Base-by-base conservation (phyloP, 2,888 invertebrate species). In the Stenchaetothrips biformis region DNA sequence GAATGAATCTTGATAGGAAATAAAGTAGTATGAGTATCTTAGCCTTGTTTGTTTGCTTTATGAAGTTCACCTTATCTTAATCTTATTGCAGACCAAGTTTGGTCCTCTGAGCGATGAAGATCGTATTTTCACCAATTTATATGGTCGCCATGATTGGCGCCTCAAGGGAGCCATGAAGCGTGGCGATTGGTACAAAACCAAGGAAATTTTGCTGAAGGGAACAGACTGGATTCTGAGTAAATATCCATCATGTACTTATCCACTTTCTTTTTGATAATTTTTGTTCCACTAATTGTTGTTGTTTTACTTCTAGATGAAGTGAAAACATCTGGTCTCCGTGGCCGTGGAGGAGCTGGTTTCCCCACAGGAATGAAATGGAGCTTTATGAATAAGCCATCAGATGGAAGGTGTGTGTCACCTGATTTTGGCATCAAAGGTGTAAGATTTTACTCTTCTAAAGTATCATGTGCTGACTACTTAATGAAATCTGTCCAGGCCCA, bases 281-380 rank as follows among this genome's bases (percentile, higher is more conserved):
- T 37, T 37, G 27, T 78, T 27, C 27, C 3, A 78, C 27, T 27
- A 27, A 48, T 78, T 78, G 7, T 78, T 48, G 7, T 67, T 8
- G 77, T 79, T 79, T 59, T 82, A 49, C 47, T 80, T 86, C 87
- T 74, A 92, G 92, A 96, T 90, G 99, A 99, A 89, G 90, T 99
- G 77, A 98, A 98, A 87, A 91, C 92, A 25, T 99, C 99, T 0
- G 99, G 99, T 67, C 89, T 99, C 48, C 91, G 99, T 84, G 99
- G 99, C 3, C 91, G 99, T 79, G 99, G 99, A n/a, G 99, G 99
- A 2, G 99, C 99, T 80, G 99, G 99, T 83, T 99, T 99, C 86
- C 99, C 99, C 0, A 94, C 98, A 18, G 99, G 99, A 25, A 96
- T 99, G 97, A 99, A 99, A 87, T 99, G 99, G 99, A 97, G 98